A percentile compares a stretch with the other conserved stretches of the same genome.
Conservation (phyloP, 2,888 invertebrate genomes). For the Eupithecia subumbrata region DNA sequence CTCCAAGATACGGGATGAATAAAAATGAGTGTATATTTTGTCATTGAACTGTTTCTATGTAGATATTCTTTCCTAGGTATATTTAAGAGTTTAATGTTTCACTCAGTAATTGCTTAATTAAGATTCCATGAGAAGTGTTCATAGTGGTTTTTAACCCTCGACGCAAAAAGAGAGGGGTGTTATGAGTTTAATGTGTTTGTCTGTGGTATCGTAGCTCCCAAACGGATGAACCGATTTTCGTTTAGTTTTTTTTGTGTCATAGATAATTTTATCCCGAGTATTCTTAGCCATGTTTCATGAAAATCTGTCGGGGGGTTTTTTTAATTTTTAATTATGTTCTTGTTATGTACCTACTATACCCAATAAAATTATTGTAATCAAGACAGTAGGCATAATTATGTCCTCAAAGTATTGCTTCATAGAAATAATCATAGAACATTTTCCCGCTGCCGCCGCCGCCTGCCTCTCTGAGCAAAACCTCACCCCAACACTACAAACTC, state of each 20-base stretch:
- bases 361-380: background rate
- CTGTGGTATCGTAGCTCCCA: too few relatives aligned
- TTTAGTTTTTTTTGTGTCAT: too few relatives aligned
- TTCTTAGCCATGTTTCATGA: too few relatives aligned
- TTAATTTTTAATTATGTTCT: too few relatives aligned
- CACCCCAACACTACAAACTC: constrained; percentile 71
- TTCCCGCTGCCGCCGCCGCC: constrained; percentile 17
- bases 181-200: too few relatives aligned
- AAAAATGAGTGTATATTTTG: background rate
- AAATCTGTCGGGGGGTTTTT: too few relatives aligned
- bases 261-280: too few relatives aligned
- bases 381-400: background rate
- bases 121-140: background rate
- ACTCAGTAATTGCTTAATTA: background rate
- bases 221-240: too few relatives aligned
- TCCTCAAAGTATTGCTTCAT: background rate
- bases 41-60: background rate
- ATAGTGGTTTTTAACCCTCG: background rate
- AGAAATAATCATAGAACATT: background rate
- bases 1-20: background rate
- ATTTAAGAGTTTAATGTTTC: background rate
- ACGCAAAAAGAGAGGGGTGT: too few relatives aligned
- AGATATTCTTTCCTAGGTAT: too few relatives aligned
- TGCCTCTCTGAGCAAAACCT: constrained; percentile 15
- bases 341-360: background rate